Conservation (phyloP, 2,888 invertebrate genomes). For the Phaedon cochleariae region DNA sequence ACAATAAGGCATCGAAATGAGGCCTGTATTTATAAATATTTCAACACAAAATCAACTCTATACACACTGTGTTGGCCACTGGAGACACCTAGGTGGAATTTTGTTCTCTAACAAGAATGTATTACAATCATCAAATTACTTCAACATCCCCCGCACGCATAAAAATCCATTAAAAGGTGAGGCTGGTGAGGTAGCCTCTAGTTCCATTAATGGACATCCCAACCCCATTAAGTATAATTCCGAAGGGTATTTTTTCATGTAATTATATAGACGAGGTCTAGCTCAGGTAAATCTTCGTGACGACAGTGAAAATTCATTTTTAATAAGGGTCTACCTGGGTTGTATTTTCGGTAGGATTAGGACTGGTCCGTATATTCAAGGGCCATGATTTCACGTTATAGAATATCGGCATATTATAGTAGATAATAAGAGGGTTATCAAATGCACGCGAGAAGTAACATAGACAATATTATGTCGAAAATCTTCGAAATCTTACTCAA, state of each 20-base stretch:
- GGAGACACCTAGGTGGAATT: too few species aligned
- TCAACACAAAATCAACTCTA: too few species aligned
- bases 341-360: constrained; percentile 10
- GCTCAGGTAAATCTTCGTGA: neutral
- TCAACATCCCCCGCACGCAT: too few species aligned
- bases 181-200: neutral
- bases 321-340: constrained; percentile 18
- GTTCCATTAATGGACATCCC: neutral
- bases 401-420: neutral
- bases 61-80: too few species aligned
- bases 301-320: constrained; percentile 12
- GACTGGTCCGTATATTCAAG: neutral
- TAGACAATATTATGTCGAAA: too few species aligned
- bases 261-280: neutral
- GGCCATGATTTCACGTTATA: neutral
- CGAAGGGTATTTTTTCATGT: neutral
- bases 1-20: too few species aligned
- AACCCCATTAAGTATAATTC: neutral
- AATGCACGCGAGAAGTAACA: neutral
- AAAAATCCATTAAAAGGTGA: too few species aligned
- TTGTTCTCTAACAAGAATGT: too few species aligned
- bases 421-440: neutral
- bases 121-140: too few species aligned
- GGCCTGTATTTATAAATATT: too few species aligned
- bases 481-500: too few species aligned